Evolutionary conservation across 2,888 invertebrate species (phyloP), one percentile per base, ranked within the genome.

Genomic region (Melitaea athalia): DNA sequence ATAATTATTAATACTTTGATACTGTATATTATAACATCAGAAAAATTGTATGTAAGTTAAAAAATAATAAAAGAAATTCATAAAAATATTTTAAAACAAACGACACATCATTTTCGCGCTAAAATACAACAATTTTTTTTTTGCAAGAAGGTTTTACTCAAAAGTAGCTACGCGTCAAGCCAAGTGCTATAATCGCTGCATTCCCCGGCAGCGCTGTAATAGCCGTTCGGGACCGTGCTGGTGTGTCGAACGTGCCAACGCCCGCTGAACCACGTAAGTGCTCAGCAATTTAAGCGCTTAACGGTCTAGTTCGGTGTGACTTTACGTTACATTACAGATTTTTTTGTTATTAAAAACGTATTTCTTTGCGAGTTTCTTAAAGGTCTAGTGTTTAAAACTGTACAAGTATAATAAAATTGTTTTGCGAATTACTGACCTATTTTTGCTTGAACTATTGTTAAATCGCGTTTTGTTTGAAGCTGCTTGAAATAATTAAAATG

Each of bases 171-270:
- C 24, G 4, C 24, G 52, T 52, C 8, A 8, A 38, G 38, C 38
- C 7, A 24, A 66, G 61, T 61, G 60, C 33, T 14, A 55, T 55
- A 61, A 55, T 60, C 53, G 59, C 50, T 15, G 65, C 33, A 49
- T 31, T 52, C 52, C 52, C 24, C 38, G 57, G 24, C 24, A 68
- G 31, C 55, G 60, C 59, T 53, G 43, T 57, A 64, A 64, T 61
- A 53, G 53, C 38, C 50, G 49, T 45, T 59, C 59, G n/a, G 50
- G 59, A 59, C 50, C 57, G 57, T 31, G 24, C 52, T 43, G 52
- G 38, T 47, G 64, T 47, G 59, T 63, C 53, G 63, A 59, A 63
- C 42, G 61, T 17, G 66, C 63, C 66, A 66, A 69, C 69, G 66
- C 63, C 63, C 66, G 66, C 33, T 63, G 24, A 53, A 69, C 59